phyloP scores from a whole-genome alignment of 2,888 invertebrate genomes.

The Pelosia muscerda region DNA sequence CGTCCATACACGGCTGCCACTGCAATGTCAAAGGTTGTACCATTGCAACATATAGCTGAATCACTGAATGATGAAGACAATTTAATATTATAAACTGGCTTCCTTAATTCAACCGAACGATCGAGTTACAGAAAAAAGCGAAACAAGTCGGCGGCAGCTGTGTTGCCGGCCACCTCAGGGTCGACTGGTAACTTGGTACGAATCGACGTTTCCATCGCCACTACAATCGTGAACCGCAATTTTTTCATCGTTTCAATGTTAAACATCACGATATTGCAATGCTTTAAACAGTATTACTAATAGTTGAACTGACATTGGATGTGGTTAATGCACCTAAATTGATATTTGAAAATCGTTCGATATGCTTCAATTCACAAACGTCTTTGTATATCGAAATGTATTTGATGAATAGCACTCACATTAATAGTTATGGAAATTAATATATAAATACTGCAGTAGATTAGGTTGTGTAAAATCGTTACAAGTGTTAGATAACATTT shows the following conservation, averaged over 20 bases:
- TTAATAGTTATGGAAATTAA: background rate
- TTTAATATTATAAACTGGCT: conserved; percentile 47
- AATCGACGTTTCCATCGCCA: conserved; percentile 65
- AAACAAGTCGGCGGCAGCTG: conserved; percentile 71
- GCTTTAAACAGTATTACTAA: conserved; percentile 60
- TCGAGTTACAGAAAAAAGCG: conserved; percentile 60
- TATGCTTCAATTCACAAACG: conserved; percentile 35
- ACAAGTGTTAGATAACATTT: conserved; percentile 46
- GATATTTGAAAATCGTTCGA: conserved; percentile 49
- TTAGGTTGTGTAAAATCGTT: background rate
- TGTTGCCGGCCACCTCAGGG: conserved; percentile 76
- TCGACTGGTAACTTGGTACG: conserved; percentile 73
- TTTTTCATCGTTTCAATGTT: conserved; percentile 77
- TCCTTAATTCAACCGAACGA: conserved; percentile 56
- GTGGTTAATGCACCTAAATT: conserved; percentile 56
- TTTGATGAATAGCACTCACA: conserved; percentile 20
- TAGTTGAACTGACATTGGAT: conserved; percentile 62
- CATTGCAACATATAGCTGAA: conserved; percentile 45
- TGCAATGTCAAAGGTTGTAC: conserved; percentile 40
- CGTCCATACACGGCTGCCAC: conserved; percentile 36
- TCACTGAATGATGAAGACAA: conserved; percentile 47
- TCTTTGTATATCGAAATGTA: conserved; percentile 30
- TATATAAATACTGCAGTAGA: background rate
- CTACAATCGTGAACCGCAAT: conserved; percentile 61
- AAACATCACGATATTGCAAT: conserved; percentile 62